These are phyloP conservation scores for Euwallacea fornicatus DNA, from an alignment of 1,140 invertebrate genomes.

Conservation along the genomic window DNA sequence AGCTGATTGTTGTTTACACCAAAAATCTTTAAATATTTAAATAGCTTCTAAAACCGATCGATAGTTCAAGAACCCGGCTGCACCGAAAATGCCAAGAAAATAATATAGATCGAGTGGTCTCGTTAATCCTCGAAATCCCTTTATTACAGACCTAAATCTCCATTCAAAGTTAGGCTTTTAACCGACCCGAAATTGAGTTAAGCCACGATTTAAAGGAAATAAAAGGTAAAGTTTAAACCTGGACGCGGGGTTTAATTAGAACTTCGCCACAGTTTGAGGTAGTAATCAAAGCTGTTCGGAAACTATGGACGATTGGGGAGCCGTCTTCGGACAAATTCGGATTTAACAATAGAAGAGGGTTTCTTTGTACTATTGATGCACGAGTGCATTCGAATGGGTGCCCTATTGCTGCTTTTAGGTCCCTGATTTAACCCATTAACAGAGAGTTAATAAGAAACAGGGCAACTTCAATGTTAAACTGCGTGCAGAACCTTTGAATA, in stretches of 20 bases:
- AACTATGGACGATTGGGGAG: constrained; percentile 4
- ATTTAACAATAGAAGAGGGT: background rate
- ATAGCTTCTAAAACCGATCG: too few species aligned
- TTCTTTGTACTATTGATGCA: too few species aligned
- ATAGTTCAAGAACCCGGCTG: too few species aligned
- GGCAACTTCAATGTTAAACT: too few species aligned
- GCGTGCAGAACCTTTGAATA: too few species aligned
- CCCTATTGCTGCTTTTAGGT: too few species aligned
- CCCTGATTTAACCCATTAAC: too few species aligned
- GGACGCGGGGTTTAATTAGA: constrained; percentile 20
- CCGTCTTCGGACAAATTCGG: constrained; percentile 1
- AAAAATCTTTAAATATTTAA: too few species aligned
- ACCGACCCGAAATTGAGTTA: constrained; percentile 20
- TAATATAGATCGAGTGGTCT: background rate
- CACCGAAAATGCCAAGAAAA: too few species aligned
- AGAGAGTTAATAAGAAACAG: too few species aligned
- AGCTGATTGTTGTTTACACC: too few species aligned
- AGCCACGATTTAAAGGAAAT: constrained; percentile 21
- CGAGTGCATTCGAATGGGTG: too few species aligned
- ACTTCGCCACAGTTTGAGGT: constrained; percentile 21
- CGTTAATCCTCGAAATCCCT: constrained; percentile 3
- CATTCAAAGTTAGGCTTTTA: constrained; percentile 21
- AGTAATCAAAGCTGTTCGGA: constrained; percentile 18
- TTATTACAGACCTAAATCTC: constrained; percentile 14
- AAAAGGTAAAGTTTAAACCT: constrained; percentile 28